These are phyloP conservation scores for Pseudeuparius sepicola DNA, from an alignment of 2,888 invertebrate genomes.

Conservation along the genomic window DNA sequence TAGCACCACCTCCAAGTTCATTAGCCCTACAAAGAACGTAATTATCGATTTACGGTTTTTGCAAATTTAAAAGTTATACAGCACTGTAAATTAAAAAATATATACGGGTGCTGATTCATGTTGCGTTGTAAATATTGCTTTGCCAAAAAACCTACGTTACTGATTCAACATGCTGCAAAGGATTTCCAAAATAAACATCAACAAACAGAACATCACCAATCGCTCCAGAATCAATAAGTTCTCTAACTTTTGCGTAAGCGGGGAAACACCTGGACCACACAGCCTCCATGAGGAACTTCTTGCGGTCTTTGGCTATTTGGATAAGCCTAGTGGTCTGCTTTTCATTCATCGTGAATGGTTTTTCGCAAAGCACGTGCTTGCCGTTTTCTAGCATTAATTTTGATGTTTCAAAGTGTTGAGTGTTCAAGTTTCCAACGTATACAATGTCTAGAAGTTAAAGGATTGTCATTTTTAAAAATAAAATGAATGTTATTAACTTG, in stretches of 20 bases:
- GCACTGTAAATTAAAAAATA: too few relatives aligned
- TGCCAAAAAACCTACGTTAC: slow-evolving; percentile 36
- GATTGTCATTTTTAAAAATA: neutral
- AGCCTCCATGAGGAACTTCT: slow-evolving; percentile 78
- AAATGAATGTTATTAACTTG: neutral
- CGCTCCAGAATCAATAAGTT: slow-evolving; percentile 52
- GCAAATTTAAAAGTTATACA: too few relatives aligned
- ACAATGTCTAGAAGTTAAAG: too few relatives aligned
- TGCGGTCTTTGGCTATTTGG: slow-evolving; percentile 55
- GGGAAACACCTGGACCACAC: slow-evolving; percentile 84
- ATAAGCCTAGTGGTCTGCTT: slow-evolving; percentile 55
- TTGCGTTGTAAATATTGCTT: too few relatives aligned
- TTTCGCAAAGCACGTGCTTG: slow-evolving; percentile 85
- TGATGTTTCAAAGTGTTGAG: slow-evolving; percentile 59
- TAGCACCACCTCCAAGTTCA: slow-evolving; percentile 61
- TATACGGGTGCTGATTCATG: too few relatives aligned
- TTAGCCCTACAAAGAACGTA: neutral
- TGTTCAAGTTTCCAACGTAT: slow-evolving; percentile 70
- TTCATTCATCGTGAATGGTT: slow-evolving; percentile 73
- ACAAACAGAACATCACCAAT: slow-evolving; percentile 64
- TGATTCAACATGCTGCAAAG: slow-evolving; percentile 46
- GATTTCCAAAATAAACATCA: slow-evolving; percentile 57
- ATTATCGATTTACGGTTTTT: too few relatives aligned
- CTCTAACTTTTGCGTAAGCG: slow-evolving; percentile 56
- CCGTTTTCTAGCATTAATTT: slow-evolving; percentile 68